Conservation (phyloP, 92 coral and sea anemone genomes). For the Phymanthus crucifer region DNA sequence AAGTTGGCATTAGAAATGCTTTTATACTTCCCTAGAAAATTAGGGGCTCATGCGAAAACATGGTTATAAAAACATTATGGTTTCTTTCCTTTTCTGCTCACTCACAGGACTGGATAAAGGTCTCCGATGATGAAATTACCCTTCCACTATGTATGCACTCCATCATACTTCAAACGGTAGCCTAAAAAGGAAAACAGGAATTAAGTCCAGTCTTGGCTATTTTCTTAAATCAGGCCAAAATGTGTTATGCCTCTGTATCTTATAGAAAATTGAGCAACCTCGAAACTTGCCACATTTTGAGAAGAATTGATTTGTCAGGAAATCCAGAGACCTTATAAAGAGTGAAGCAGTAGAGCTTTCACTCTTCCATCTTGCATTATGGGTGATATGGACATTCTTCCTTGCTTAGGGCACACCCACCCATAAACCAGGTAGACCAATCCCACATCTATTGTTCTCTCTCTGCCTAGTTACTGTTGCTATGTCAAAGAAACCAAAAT, state of each 20-base stretch:
- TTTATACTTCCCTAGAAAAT: neutral
- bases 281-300: no score
- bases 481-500: no score
- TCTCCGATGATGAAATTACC: neutral
- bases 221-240: no score
- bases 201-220: neutral
- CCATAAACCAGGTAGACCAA: no score
- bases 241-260: no score
- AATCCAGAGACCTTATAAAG: no score
- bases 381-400: neutral
- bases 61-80: neutral
- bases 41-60: neutral
- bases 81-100: neutral
- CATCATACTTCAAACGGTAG: neutral
- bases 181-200: neutral
- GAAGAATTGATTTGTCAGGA: no score
- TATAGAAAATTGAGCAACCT: no score
- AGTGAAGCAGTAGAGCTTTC: no score
- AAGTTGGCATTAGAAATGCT: neutral
- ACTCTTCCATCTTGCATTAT: neutral
- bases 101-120: neutral
- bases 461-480: no score
- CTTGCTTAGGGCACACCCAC: no score
- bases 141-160: neutral
- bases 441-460: no score